phyloP scores from a whole-genome alignment of 1,140 invertebrate species.

The Bombus turneri region DNA sequence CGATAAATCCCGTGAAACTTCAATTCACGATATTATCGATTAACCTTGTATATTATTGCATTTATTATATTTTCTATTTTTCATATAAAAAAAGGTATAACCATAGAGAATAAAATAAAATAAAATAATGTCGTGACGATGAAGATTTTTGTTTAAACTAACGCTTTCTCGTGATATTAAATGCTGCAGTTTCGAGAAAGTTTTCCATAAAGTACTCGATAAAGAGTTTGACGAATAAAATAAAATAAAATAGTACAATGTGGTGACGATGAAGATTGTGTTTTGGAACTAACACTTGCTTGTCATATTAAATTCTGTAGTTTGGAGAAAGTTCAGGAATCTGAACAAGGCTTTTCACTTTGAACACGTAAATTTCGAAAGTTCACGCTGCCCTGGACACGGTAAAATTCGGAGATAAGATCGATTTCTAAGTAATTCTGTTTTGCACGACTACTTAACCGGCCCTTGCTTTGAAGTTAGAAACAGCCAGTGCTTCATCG shows the following conservation, averaged over 20 bases:
- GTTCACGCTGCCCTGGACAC: not conserved
- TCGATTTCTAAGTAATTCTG: constrained; percentile 10
- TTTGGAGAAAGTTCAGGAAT: not conserved
- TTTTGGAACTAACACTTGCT: not conserved
- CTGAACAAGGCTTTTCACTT: not conserved
- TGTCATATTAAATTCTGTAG: not conserved
- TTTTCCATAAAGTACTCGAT: too few species aligned
- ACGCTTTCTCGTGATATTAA: not conserved
- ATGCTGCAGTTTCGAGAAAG: not conserved
- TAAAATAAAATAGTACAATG: too few species aligned
- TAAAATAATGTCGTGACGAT: too few species aligned
- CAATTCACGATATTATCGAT: not conserved
- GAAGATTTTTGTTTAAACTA: not conserved
- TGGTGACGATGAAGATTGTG: too few species aligned
- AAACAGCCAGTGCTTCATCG: constrained; percentile 9
- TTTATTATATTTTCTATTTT: too few species aligned
- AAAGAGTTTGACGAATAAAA: too few species aligned
- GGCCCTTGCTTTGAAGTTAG: constrained; percentile 17
- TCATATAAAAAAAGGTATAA: too few species aligned
- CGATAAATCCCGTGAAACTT: not conserved
- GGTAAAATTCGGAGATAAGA: not conserved
- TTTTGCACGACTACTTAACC: constrained; percentile 5
- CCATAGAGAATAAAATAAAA: not conserved
- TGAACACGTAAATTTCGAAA: not conserved
- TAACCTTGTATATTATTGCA: not conserved